Evolutionary conservation across 2,888 invertebrate species (phyloP), one percentile per base, ranked within the genome.

Genomic region (Leistus spinibarbis): DNA sequence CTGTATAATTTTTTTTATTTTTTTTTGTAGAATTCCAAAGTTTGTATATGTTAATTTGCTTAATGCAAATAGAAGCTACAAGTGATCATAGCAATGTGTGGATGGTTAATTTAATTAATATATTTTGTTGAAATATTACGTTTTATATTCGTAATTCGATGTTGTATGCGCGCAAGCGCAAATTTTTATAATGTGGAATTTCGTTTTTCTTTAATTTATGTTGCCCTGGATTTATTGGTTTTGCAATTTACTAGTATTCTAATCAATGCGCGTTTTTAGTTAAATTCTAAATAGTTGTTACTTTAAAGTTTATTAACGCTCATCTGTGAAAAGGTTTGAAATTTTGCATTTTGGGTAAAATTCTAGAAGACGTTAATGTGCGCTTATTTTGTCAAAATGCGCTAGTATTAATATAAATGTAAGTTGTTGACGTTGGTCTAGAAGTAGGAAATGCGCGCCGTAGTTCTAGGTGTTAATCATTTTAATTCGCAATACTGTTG

Each of bases 81-180:
- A 40, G 40, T 40, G 40, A 40, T 72, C 72, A 72, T 66, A 72
- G 72, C 72, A 72, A 72, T 19, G 66, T 72, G 72, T 27, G 72
- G 72, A 72, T 66, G 65, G 65, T 66, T 20, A 68, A 22, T 40
- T 40, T 13, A 10, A 40, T 40, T 4, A 10, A 10, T 40, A 4
- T 40, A 57, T 57, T 3, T 40, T 40, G 3, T 7, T 40, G 40
- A 40, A 40, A 40, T 40, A 40, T 40, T 40, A 53, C 54, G 54
- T 53, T 27, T 27, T 66, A n/a, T 16, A 40, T 68, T 5, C n/a
- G 20, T 63, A n/a, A 68, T 68, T 54, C 68, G 54, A 68, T 54
- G 68, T 54, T 17, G 24, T 24, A 7, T 7, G 24, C 24, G 7
- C 24, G 7, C 7, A 40, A 10, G 40, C 40, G 40, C 5, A n/a